A percentile compares a stretch with the other conserved stretches of the same genome.
Conservation (phyloP, 1,140 invertebrate genomes). For the Oncopeltus fasciatus region DNA sequence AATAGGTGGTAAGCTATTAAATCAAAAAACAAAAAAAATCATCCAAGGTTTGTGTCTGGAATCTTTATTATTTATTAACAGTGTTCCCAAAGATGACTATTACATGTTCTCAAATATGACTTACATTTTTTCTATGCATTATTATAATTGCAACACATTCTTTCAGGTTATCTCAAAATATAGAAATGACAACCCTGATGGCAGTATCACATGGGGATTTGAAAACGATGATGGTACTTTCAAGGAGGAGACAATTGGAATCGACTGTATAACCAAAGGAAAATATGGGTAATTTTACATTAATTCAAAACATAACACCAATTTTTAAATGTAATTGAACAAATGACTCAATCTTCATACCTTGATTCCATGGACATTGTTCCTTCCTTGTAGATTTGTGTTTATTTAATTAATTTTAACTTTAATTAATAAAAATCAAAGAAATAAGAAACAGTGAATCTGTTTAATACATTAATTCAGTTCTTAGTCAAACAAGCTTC, state of each 20-base stretch:
- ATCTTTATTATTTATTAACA: too few species aligned
- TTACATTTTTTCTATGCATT: not conserved
- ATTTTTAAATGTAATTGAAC: too few species aligned
- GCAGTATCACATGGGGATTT: constrained; percentile 72
- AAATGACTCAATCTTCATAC: too few species aligned
- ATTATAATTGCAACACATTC: not conserved
- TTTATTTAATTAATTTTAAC: too few species aligned
- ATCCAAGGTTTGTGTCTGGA: too few species aligned
- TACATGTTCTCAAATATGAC: not conserved
- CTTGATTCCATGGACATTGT: too few species aligned
- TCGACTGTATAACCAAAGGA: constrained; percentile 61
- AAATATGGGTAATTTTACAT: constrained; percentile 43
- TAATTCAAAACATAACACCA: too few species aligned
- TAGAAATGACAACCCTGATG: constrained; percentile 63
- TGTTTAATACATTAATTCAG: too few species aligned
- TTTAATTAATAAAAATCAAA: too few species aligned
- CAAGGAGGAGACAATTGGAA: constrained; percentile 67
- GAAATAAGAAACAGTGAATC: too few species aligned
- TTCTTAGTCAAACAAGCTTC: too few species aligned
- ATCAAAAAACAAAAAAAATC: not conserved
- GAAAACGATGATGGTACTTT: constrained; percentile 66
- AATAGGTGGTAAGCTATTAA: not conserved
- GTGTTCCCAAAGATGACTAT: not conserved
- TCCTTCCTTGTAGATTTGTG: too few species aligned
- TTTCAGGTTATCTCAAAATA: constrained; percentile 38